A percentile compares a stretch with the other conserved stretches of the same genome.
Conservation (phyloP, 2,113 vertebrate species). For the Entelurus aequoreus region DNA sequence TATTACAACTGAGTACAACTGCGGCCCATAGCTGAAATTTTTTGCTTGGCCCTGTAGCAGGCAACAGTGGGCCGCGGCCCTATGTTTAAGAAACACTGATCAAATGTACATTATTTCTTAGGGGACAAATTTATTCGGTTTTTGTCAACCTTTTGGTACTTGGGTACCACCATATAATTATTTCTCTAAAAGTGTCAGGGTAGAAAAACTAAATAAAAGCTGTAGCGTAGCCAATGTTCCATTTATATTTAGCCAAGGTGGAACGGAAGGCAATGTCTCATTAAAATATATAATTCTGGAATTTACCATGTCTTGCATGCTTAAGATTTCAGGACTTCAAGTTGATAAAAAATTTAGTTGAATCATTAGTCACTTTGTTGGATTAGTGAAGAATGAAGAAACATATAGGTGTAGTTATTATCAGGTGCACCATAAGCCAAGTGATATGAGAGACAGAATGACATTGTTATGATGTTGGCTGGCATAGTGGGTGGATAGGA, state of each 20-base stretch:
- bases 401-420: background rate
- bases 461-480: constrained; percentile 45
- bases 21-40: too few species aligned
- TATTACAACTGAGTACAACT: too few species aligned
- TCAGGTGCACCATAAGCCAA: background rate
- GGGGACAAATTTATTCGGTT: too few species aligned
- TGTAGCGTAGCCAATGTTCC: background rate
- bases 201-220: too few species aligned
- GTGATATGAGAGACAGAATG: constrained; percentile 29
- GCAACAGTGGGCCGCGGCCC: too few species aligned
- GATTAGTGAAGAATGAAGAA: background rate
- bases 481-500: constrained; percentile 36
- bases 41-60: too few species aligned
- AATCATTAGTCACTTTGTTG: background rate
- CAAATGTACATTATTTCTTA: too few species aligned
- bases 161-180: too few species aligned
- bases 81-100: too few species aligned
- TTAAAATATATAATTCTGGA: background rate
- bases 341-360: background rate
- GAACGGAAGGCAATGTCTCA: background rate
- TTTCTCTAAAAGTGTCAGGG: too few species aligned
- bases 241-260: background rate
- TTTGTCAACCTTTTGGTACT: too few species aligned
- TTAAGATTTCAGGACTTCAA: too few species aligned
- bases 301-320: background rate